Base-by-base conservation (phyloP, 64 coral and sea anemone species). In the Acropora tenuis region DNA sequence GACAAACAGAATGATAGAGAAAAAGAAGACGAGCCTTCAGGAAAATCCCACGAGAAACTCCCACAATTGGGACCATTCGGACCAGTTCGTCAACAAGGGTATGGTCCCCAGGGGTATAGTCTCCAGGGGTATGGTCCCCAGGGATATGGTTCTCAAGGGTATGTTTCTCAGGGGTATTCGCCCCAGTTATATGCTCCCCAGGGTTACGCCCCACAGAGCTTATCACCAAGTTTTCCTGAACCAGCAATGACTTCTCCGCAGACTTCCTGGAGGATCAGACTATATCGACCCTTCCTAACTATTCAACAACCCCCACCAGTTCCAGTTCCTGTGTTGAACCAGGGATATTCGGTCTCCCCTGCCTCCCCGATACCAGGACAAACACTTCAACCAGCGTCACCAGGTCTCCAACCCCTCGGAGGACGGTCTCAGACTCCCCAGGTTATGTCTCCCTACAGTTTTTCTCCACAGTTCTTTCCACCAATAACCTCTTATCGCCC, bases 211-310 rank as follows among this genome's bases (percentile, higher is more conserved):
- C 19, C 30, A 6, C 72, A 74, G 10, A 10, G 52, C 10, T 55
- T 55, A 7, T 5, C 13, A 13, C 10, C 60, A 13, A 8, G 16
- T 11, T 71, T 30, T 71, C 65, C 82, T 20, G 7, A 47, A 2
- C 17, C 65, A 4, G 30, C 30, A 30, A 9, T 85, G 0, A 44
- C 82, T n/a, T 11, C 82, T 2, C 45, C 63, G 69, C 82, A 85
- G 45, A 72, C 63, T 71, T 8, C 65, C 13, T 85, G 61, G 61
- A 85, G 45, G 13, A 66, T 85, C 16, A 85, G 15, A 72, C 44
- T 85, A 43, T 85, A 85, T 48, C 61, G 82, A 20, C 82, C 82
- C 1, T 17, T 69, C 13, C 13, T 84, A 47, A 84, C 58, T 60
- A 68, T 67, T 8, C 15, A 41, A 0, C 63, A 18, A 3, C 65